These are phyloP conservation scores for Nothobranchius furzeri DNA, from an alignment of 2,113 vertebrate species.

Conservation along the genomic window DNA sequence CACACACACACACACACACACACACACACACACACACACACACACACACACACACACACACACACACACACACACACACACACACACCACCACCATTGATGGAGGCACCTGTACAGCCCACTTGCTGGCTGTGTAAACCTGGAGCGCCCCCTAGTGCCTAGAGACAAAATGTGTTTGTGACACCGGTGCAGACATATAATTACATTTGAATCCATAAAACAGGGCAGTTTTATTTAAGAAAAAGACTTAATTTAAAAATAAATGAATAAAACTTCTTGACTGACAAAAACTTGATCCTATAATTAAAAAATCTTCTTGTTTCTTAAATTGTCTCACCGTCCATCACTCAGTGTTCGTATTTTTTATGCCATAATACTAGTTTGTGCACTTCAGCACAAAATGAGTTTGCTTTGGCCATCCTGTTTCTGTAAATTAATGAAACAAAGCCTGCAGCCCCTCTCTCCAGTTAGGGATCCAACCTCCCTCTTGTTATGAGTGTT, in stretches of 20 bases:
- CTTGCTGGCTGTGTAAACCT: constrained; percentile 66
- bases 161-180: not conserved
- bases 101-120: constrained; percentile 12
- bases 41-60: constrained; percentile 3
- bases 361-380: not conserved
- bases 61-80: constrained; percentile 6
- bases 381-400: constrained; percentile 16
- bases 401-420: not conserved
- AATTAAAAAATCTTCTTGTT: no score
- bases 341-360: no score
- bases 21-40: constrained; percentile 3
- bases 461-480: constrained; percentile 18
- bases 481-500: constrained; percentile 14
- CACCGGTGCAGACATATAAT: not conserved
- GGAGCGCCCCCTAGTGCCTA: constrained; percentile 77
- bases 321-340: no score
- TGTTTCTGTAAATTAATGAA: not conserved
- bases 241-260: not conserved
- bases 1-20: not conserved
- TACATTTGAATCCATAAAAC: not conserved
- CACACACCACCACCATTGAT: constrained; percentile 1
- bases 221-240: not conserved
- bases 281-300: no score
- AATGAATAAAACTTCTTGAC: not conserved
- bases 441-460: constrained; percentile 16